phyloP scores from a whole-genome alignment of 1,140 invertebrate genomes.

The Nebria ingens region DNA sequence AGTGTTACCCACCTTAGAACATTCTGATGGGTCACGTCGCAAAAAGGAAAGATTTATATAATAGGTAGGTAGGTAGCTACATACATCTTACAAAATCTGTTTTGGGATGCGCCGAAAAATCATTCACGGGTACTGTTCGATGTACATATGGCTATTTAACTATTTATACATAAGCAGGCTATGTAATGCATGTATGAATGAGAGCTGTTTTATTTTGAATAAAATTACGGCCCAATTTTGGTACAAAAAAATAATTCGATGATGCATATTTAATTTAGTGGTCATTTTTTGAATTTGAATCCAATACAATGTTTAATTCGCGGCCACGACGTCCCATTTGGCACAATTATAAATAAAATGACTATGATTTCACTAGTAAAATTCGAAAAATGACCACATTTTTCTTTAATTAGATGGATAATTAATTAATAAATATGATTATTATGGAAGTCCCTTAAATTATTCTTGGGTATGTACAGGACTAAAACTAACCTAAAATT shows the following conservation, averaged over 20 bases:
- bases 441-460: slow-evolving; percentile 8
- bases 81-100: too few relatives aligned
- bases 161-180: slow-evolving; percentile 2
- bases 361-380: not conserved
- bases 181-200: slow-evolving; percentile 2
- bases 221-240: not conserved
- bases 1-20: too few relatives aligned
- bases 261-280: not conserved
- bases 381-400: not conserved
- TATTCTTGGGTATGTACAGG: slow-evolving; percentile 1
- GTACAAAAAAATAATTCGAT: not conserved
- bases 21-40: too few relatives aligned
- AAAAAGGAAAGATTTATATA: too few relatives aligned
- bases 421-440: not conserved
- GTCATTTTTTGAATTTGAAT: not conserved
- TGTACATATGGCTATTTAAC: not conserved
- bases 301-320: too few relatives aligned
- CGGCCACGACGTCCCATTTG: not conserved
- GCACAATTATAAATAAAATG: not conserved
- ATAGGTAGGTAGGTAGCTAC: too few relatives aligned
- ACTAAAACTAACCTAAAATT: slow-evolving; percentile 8
- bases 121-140: not conserved
- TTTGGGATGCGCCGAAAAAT: too few relatives aligned
- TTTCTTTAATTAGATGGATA: not conserved
- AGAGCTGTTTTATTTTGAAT: not conserved